Evolutionary conservation across 2,113 vertebrate genomes (phyloP), one percentile per base, ranked within the genome.

Genomic region (Pristiophorus japonicus): DNA sequence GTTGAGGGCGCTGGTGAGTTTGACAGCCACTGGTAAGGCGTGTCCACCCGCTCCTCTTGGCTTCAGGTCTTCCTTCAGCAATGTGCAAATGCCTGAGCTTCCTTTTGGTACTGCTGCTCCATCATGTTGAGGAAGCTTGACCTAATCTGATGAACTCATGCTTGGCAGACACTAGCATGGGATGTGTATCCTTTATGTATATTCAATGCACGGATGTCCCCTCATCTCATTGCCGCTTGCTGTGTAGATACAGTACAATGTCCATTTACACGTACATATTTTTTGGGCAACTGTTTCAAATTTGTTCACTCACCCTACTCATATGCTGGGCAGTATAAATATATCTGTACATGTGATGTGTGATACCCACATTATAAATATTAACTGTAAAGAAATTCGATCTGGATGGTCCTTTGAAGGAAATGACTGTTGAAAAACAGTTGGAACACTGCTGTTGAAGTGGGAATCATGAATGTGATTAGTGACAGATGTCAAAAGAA

Each of bases 401-500:
- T 63, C 4, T 65, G n/a, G 90, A 18, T 92, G 90, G 62, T 38
- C 90, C 16, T 65, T 92, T 65, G 90, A 92, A 92, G 6, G 30
- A 63, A 38, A 65, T 0, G 1, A 65, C n/a, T 22, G 51, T n/a
- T 81, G 78, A 81, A 81, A 30, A 70, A 27, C n/a, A 8, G 51
- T n/a, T 81, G 78, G 45, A 81, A 30, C 27, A 27, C 22, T 51
- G 24, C 55, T 55, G 59, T 7, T 92, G 62, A 92, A 92, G n/a
- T 90, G 51, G 6, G 10, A 92, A 63, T 92, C 62, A 92, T 92
- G 59, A 92, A 16, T 90, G 51, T 90, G 87, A 92, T 92, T 92
- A 10, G 90, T n/a, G 59, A 92, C 90, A 92, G 90, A 92, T 92
- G 59, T 92, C 59, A 92, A 90, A 51, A 90, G 0, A 63, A 92